A percentile compares a stretch with the other conserved stretches of the same genome.
Conservation (phyloP, 92 coral and sea anemone genomes). For the Micromussa lordhowensis region DNA sequence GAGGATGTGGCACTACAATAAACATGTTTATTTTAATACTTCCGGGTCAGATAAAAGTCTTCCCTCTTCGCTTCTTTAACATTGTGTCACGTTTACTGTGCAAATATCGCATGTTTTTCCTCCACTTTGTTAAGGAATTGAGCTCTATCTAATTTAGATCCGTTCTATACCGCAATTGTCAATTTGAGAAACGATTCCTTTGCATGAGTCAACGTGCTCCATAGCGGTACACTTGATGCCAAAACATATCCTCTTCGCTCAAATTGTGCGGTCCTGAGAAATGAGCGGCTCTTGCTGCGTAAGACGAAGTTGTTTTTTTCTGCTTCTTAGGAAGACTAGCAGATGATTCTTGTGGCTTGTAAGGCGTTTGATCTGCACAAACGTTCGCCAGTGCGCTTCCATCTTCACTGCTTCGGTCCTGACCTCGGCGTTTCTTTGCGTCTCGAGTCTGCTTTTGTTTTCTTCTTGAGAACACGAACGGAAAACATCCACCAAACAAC, state of each 20-base stretch:
- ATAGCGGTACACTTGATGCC: constrained; percentile 25
- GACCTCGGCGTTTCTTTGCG: background rate
- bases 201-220: constrained; percentile 9
- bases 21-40: background rate
- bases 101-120: background rate
- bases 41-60: background rate
- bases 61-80: background rate
- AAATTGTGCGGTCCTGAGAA: constrained; percentile 27
- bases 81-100: background rate
- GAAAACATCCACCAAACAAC: constrained; percentile 30
- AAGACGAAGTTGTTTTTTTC: constrained; percentile 2
- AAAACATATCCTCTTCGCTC: constrained; percentile 19
- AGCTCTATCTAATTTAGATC: too few relatives aligned
- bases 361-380: background rate
- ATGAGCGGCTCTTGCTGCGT: constrained; percentile 10
- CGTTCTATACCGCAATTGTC: background rate
- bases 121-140: background rate
- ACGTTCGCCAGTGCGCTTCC: background rate
- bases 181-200: background rate
- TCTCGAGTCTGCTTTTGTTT: constrained; percentile 3
- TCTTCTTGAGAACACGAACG: constrained; percentile 7
- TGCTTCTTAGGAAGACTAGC: background rate
- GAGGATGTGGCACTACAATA: background rate
- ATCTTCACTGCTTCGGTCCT: background rate
- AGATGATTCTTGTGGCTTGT: background rate